Base-by-base conservation (phyloP, 2,888 invertebrate genomes). In the Onchidella celtica region DNA sequence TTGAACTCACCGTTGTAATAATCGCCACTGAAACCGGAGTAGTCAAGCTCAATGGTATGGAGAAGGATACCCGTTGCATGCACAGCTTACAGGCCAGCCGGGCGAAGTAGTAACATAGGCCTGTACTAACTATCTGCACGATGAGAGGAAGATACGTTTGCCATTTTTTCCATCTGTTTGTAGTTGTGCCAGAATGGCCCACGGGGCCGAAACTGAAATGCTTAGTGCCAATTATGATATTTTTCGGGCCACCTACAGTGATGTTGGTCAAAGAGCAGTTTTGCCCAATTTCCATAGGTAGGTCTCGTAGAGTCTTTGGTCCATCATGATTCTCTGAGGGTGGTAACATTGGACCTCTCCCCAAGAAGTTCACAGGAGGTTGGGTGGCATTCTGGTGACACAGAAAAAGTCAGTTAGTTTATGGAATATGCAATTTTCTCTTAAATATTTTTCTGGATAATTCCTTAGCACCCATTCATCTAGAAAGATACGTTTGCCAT, bases 21-120 rank as follows among this genome's bases (percentile, higher is more conserved):
- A 84, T 79, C 9, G 86, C 88, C 24, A 93, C 88, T 11, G 92
- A 88, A 1, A 92, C 87, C 1, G 94, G 94, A 0, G 92, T 90
- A 0, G 92, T 87, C 69, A 94, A 83, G 32, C 88, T 90, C 2
- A 94, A 85, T 0, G 94, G 94, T 32, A 93, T 87, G 2, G 93
- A 90, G 86, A 93, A 94, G 77, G 93, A 92, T 79, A 94, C 90
- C 14, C 90, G 87, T 87, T 94, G 94, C 86, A 94, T 93, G 77
- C 91, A 91, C 47, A 94, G 91, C 86, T 93, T 93, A 87, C 94
- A 94, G 3, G 94, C 94, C 86, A 94, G 94, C 82, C 94, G 93
- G 34, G 91, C 93, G 77, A 93, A 92, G 80, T 93, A 93, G 86
- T 94, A 94, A 84, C 93, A 93, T n/a, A 93, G 78, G n/a, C 93